Evolutionary conservation across 2,113 vertebrate genomes (phyloP), one percentile per base, ranked within the genome.

Genomic region (Crotophaga sulcirostris): DNA sequence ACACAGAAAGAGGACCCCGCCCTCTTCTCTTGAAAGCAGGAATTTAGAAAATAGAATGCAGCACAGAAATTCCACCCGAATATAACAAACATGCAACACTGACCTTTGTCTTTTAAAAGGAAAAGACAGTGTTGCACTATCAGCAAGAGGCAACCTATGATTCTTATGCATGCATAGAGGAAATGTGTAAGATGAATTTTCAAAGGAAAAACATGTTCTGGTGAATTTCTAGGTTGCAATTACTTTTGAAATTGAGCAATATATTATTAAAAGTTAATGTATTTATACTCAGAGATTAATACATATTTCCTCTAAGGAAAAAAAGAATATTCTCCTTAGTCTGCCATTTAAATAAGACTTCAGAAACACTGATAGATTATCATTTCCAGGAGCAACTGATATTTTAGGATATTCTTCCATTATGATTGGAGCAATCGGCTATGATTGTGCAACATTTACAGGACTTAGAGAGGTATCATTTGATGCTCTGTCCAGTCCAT

Each of bases 61-160:
- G 33, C 52, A 88, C 21, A 51, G 25, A 69, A 68, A 56, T 55
- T 80, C 45, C 70, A 20, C 64, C 24, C 49, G 69, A 62, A 34
- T 34, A 4, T 75, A 92, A 26, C 56, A 93, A 89, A 89, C 23
- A 45, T 34, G 16, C 6, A 38, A 16, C 14, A 59, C 11, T 87
- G 84, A 89, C 73, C n/a, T 94, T 94, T 94, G 34, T 59, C 55
- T 70, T 92, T 86, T 45, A 91, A 84, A 92, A 73, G 51, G 26
- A 64, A 87, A 87, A 72, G 24, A 24, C 44, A 68, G 7, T 16
- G 29, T 33, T 81, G 24, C 36, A 40, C n/a, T 89, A 81, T 81
- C 56, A 94, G 64, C 60, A 90, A 63, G 36, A 74, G 51, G 15
- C 17, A 88, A 23, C 6, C 16, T 63, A 7, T 36, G n/a, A 63